phyloP scores from a whole-genome alignment of 2,888 invertebrate genomes.

The Lobophora halterata region DNA sequence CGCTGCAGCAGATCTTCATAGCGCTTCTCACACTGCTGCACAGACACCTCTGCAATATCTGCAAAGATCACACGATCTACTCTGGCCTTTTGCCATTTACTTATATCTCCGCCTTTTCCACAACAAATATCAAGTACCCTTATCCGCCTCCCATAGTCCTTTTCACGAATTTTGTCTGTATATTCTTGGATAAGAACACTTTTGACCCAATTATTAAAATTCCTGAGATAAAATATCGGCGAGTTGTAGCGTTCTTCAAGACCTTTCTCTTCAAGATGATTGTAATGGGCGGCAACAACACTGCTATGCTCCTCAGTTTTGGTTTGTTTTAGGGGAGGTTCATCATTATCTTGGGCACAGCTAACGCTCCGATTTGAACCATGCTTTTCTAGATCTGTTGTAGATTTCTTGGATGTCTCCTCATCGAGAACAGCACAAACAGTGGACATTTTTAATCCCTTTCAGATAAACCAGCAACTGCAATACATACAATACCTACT shows the following conservation, averaged over 20 bases:
- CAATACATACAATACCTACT: no score
- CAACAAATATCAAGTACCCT: slow-evolving; percentile 96
- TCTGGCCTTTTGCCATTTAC: slow-evolving; percentile 95
- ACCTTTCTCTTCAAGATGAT: slow-evolving; percentile 91
- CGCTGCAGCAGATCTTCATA: slow-evolving; percentile 85
- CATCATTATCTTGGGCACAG: slow-evolving; percentile 26
- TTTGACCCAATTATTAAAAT: slow-evolving; percentile 99
- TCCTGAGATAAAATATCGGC: slow-evolving; percentile 95
- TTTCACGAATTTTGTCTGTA: slow-evolving; percentile 83
- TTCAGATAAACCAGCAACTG: no score
- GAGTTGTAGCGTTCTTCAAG: slow-evolving; percentile 90
- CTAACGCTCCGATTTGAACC: neutral
- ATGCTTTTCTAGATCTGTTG: slow-evolving; percentile 7
- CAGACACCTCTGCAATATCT: slow-evolving; percentile 95
- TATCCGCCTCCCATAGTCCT: slow-evolving; percentile 84
- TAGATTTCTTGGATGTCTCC: slow-evolving; percentile 18
- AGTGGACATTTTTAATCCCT: slow-evolving; percentile 26
- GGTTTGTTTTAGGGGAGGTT: slow-evolving; percentile 9
- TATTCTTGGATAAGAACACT: slow-evolving; percentile 95
- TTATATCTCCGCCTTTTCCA: slow-evolving; percentile 98
- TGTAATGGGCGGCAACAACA: slow-evolving; percentile 96
- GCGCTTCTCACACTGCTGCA: slow-evolving; percentile 93
- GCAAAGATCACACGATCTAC: slow-evolving; percentile 93
- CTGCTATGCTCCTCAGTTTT: slow-evolving; percentile 65
- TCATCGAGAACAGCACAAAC: slow-evolving; percentile 20